These are phyloP conservation scores for Drepana falcataria DNA, from an alignment of 2,888 invertebrate species.

Conservation along the genomic window DNA sequence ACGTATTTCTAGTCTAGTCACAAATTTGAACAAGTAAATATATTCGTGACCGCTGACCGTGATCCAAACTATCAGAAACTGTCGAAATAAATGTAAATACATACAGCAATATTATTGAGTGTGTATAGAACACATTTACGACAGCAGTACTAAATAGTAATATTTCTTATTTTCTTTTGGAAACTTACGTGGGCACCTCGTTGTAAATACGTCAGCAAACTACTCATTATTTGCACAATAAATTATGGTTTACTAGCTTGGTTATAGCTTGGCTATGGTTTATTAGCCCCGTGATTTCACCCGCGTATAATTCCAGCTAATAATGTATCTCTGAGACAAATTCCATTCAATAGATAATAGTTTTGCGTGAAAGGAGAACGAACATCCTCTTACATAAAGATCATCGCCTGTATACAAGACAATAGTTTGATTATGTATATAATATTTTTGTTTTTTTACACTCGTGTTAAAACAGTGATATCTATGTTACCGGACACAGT, in stretches of 20 bases:
- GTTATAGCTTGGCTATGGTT: too few species aligned
- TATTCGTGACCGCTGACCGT: neutral
- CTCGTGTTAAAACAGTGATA: neutral
- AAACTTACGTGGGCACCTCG: constrained; percentile 24
- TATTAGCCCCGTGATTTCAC: constrained; percentile 5
- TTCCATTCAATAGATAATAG: too few species aligned
- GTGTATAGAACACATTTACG: constrained; percentile 31
- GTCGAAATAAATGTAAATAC: neutral
- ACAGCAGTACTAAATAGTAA: constrained; percentile 18
- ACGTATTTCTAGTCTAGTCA: too few species aligned
- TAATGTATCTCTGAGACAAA: too few species aligned
- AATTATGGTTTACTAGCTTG: constrained; percentile 28
- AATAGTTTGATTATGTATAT: constrained; percentile 26
- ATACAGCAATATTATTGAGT: constrained; percentile 20
- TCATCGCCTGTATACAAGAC: constrained; percentile 17
- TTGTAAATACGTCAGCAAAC: constrained; percentile 40
- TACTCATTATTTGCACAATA: constrained; percentile 29
- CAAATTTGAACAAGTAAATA: neutral
- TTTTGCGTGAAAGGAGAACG: too few species aligned
- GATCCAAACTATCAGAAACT: neutral
- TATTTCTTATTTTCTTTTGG: constrained; percentile 33
- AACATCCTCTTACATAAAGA: too few species aligned
- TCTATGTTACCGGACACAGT: neutral
- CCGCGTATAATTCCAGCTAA: too few species aligned
- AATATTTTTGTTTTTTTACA: constrained; percentile 16